phyloP scores from a whole-genome alignment of 2,797 vertebrate species.

The Mus spretus region DNA sequence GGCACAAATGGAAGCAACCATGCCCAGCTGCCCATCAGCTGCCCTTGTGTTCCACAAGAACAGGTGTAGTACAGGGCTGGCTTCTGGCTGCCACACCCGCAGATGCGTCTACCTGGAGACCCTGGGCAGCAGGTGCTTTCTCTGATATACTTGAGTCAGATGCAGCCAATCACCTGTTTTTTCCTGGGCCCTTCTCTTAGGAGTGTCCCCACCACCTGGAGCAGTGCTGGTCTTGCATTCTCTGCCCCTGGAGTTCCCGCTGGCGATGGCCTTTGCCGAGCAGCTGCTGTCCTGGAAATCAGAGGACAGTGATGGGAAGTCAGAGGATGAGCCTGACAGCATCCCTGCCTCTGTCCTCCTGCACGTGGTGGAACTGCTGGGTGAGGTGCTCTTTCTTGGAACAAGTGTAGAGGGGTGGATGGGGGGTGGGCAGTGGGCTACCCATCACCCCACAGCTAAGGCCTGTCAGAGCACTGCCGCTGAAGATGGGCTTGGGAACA shows the following conservation, averaged over 20 bases:
- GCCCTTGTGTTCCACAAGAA: background rate
- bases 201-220: conserved; percentile 97
- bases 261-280: conserved; percentile 98
- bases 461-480: background rate
- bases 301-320: conserved; percentile 91
- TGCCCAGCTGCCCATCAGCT: background rate
- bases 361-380: conserved; percentile 97
- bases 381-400: conserved; percentile 87
- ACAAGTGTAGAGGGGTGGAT: rapidly evolving
- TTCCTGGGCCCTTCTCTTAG: conserved; percentile 85
- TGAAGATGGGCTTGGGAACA: background rate
- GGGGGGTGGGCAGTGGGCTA: background rate
- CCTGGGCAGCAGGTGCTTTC: background rate
- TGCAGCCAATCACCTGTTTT: background rate
- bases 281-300: conserved; percentile 97
- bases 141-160: background rate
- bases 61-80: background rate
- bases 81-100: background rate
- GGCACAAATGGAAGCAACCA: background rate
- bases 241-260: conserved; percentile 97
- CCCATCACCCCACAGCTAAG: background rate
- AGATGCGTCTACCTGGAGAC: background rate
- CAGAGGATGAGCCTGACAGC: conserved; percentile 96
- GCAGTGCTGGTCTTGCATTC: conserved; percentile 96
- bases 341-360: conserved; percentile 95